Percentiles rank a stretch among this genome's conserved stretches.
These are phyloP conservation scores for Crocallis elinguaria DNA, from an alignment of 2,888 invertebrate species.

Conservation along the genomic window DNA sequence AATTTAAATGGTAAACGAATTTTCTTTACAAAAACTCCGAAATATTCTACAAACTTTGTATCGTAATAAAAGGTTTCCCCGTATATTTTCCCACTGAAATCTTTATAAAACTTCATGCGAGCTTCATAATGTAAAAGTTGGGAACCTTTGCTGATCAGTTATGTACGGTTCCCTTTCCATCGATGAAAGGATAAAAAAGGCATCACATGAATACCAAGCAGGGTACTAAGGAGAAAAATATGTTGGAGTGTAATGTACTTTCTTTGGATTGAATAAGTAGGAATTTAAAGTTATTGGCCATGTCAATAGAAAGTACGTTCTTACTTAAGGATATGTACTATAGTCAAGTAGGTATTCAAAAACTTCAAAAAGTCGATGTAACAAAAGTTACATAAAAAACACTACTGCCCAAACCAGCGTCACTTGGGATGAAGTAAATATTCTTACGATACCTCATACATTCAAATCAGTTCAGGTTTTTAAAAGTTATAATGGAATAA, in stretches of 20 bases:
- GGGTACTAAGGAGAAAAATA: slow-evolving; percentile 17
- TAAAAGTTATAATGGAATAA: too few relatives aligned
- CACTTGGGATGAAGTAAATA: too few relatives aligned
- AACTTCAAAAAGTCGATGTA: too few relatives aligned
- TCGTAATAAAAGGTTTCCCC: slow-evolving; percentile 14
- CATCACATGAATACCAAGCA: slow-evolving; percentile 22
- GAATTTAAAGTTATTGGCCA: slow-evolving; percentile 17
- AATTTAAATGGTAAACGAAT: too few relatives aligned
- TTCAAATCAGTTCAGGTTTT: too few relatives aligned
- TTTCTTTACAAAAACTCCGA: too few relatives aligned
- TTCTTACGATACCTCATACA: too few relatives aligned
- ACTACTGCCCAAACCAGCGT: too few relatives aligned
- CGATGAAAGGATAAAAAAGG: slow-evolving; percentile 19
- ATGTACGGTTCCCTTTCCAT: slow-evolving; percentile 17
- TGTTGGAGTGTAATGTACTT: slow-evolving; percentile 14
- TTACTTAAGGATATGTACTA: too few relatives aligned
- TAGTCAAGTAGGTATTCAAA: too few relatives aligned
- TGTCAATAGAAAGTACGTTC: too few relatives aligned
- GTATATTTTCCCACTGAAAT: slow-evolving; percentile 4
- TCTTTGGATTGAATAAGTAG: slow-evolving; percentile 10
- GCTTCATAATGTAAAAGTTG: slow-evolving; percentile 17
- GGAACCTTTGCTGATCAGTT: slow-evolving; percentile 18
- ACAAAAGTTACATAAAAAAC: too few relatives aligned
- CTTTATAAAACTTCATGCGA: slow-evolving; percentile 11
- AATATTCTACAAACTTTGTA: not conserved